phyloP scores from a whole-genome alignment of 2,113 vertebrate genomes.

The Diadophis punctatus region DNA sequence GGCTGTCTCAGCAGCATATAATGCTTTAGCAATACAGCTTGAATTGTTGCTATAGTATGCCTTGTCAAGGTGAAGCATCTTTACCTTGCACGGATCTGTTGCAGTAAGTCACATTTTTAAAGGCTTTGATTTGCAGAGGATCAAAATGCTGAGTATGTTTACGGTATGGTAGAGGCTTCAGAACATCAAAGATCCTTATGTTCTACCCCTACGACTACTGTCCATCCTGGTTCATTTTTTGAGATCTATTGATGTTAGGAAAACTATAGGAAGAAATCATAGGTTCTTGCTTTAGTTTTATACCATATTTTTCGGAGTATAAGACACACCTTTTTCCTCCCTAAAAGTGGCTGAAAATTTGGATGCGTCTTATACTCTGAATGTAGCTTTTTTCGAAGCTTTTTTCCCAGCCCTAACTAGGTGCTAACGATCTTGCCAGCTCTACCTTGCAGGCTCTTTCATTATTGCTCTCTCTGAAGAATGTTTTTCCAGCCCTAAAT shows the following conservation, averaged over 20 bases:
- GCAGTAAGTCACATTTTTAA: slow-evolving; percentile 2
- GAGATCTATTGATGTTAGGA: background rate
- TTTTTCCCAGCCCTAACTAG: no score
- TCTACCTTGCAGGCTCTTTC: no score
- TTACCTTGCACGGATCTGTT: background rate
- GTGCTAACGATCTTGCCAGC: no score
- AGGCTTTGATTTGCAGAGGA: background rate
- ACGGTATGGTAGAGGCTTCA: background rate
- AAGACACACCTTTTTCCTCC: no score
- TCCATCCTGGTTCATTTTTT: background rate
- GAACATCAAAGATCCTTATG: background rate
- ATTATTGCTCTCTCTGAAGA: no score
- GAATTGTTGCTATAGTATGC: background rate
- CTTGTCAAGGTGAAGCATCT: background rate
- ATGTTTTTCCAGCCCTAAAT: no score
- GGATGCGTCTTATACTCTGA: no score
- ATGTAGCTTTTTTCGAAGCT: no score
- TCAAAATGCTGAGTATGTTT: background rate
- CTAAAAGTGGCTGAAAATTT: no score
- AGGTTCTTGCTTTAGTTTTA: background rate
- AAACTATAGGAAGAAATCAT: background rate
- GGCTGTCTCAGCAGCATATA: background rate
- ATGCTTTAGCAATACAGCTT: background rate
- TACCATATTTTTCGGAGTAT: no score
- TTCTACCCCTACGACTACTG: background rate